Base-by-base conservation (phyloP, 2,797 vertebrate genomes). In the Nothura maculosa region DNA sequence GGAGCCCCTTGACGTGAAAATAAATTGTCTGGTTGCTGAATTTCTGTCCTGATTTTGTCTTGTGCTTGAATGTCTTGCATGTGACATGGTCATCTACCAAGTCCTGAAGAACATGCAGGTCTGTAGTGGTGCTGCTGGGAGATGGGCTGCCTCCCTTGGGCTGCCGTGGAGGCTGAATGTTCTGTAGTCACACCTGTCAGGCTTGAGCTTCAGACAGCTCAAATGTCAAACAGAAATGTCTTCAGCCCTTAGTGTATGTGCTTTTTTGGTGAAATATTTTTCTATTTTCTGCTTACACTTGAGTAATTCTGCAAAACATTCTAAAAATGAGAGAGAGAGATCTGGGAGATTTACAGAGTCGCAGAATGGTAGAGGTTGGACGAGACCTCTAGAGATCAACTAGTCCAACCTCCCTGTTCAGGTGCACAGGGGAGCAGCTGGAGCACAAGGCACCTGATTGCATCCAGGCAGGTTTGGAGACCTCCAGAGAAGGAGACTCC, bases 271-370 rank as follows among this genome's bases (percentile, higher is more conserved):
- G 50, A 42, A 81, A 43, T 24, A 14, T n/a, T 0, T 0, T 38
- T 80, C 22, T 0, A 0, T 69, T 79, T 38, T 80, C 22, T 0
- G 0, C 67, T 79, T 58, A 36, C n/a, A 66, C 9, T 8, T 34
- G 32, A 28, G 34, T n/a, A 17, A 6, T 34, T 85, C 12, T 40
- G 25, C 16, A 24, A 74, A 57, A 67, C 5, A 17, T 63, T 72
- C 20, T 40, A 14, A 66, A 85, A 20, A 58, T 32, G 58, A 80
- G 72, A 90, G 48, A 50, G 12, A 50, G 4, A 25, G 22, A 50
- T 50, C 12, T 50, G 6, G 12, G 12, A 12, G 10, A 25, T 50
- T 50, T 50, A 50, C 40, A 40, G 40, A 40, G 12, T 40, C 40
- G 40, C 40, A 40, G 14, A 40, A 40, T 40, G 40, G 40, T 12